Conservation (phyloP, 2,888 invertebrate species). For the Synanthedon andrenaeformis region DNA sequence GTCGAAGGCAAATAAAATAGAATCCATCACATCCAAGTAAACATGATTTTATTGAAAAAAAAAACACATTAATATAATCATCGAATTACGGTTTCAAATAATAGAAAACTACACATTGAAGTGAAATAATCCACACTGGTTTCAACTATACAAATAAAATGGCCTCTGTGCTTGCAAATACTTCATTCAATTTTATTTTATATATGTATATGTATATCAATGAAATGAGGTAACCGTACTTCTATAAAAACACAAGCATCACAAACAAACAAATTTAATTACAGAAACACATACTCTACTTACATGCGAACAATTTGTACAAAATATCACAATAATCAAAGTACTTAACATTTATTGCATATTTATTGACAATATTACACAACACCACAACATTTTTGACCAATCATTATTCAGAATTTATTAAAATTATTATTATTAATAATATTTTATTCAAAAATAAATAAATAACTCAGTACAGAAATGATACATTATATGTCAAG, state of each 20-base stretch:
- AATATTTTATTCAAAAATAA: background rate
- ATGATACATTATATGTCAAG: too few relatives aligned
- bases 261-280: conserved; percentile 13
- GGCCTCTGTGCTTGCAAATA: conserved; percentile 59
- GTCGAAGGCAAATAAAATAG: conserved; percentile 21
- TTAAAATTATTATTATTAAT: background rate
- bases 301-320: conserved; percentile 58
- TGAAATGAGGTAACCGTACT: background rate
- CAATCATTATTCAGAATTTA: background rate
- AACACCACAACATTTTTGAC: conserved; percentile 2
- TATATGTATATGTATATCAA: background rate
- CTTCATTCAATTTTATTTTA: conserved; percentile 16
- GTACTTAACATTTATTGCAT: conserved; percentile 29
- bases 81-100: too few relatives aligned
- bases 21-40: conserved; percentile 20
- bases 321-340: conserved; percentile 59
- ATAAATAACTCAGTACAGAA: background rate
- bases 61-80: too few relatives aligned
- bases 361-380: background rate
- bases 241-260: background rate
- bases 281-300: conserved; percentile 32
- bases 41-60: conserved; percentile 63
- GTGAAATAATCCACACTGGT: too few relatives aligned
- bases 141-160: too few relatives aligned
- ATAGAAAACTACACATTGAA: too few relatives aligned